Evolutionary conservation across 2,797 vertebrate genomes (phyloP), one percentile per base, ranked within the genome.

Genomic region (Pteronotus mesoamericanus): DNA sequence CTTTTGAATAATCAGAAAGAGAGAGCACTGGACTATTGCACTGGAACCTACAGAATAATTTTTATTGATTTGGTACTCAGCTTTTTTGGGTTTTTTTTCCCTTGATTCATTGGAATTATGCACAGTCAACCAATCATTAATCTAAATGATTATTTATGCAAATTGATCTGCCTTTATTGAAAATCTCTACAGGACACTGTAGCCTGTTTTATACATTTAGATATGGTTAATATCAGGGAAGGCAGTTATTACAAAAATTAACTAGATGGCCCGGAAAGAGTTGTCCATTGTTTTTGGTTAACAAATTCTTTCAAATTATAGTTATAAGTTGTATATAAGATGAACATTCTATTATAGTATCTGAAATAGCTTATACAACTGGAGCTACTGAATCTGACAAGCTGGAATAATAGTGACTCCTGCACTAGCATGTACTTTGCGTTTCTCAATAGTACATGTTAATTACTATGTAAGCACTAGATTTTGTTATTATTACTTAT

Each of bases 101-200:
- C 55, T 87, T 86, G 77, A 94, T 79, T 95, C 51, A 57, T 42
- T 94, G 2, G 78, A 94, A 78, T 87, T 86, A 87, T 86, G 57
- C 79, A 78, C 66, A 80, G 94, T 83, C 74, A 95, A 83, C 72
- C 74, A 57, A 84, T 61, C n/a, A 42, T 94, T 91, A 78, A 75
- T 94, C 87, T 91, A 72, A 94, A 61, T 82, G 68, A 78, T 92
- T 94, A 64, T 92, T 96, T 32, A 80, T 66, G 55, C 57, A 93
- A 94, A 87, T 84, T 19, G 22, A 59, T 74, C 46, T 4, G 0
- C 8, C 26, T 79, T 92, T 88, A 91, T 26, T 84, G 46, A 86
- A 95, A 92, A 84, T 32, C 80, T 91, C 69, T 85, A n/a, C 1
- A 39, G 26, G 5, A 8, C 19, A 53, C 29, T 55, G 15, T 42